Conservation (phyloP, 2,797 vertebrate species). For the Taenioides sp. region DNA sequence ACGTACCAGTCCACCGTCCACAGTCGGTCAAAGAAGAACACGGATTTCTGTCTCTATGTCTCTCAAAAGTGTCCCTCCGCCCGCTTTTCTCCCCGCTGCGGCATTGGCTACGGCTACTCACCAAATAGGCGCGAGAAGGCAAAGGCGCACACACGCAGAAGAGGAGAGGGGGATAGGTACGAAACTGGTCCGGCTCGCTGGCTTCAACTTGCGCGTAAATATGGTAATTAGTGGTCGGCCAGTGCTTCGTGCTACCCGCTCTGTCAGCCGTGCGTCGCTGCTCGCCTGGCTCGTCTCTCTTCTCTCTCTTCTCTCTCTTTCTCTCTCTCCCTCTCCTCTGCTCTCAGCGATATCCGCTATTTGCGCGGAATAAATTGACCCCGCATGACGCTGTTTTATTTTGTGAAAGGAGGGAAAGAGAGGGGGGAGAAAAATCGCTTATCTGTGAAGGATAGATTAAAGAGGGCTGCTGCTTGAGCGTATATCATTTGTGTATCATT, state of each 20-base stretch:
- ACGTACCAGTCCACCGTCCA: conserved; percentile 63
- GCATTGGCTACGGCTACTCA: conserved; percentile 62
- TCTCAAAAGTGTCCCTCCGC: conserved; percentile 64
- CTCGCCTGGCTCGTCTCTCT: neutral
- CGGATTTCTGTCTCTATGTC: conserved; percentile 43
- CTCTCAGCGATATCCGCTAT: conserved; percentile 45
- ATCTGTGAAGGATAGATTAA: conserved; percentile 45
- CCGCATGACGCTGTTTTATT: conserved; percentile 42
- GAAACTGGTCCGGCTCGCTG: conserved; percentile 52
- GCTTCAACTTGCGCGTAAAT: conserved; percentile 62
- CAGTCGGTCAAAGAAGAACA: conserved; percentile 68
- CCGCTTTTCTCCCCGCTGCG: conserved; percentile 74
- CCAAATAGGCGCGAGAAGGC: neutral
- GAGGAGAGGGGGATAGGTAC: conserved; percentile 5
- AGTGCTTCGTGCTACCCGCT: conserved; percentile 22
- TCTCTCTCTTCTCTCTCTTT: neutral
- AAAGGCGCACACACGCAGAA: neutral
- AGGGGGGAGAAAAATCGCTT: conserved; percentile 44
- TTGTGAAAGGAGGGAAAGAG: conserved; percentile 39
- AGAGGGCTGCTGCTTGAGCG: conserved; percentile 39
- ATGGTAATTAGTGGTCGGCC: conserved; percentile 57
- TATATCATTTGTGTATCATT: conserved; percentile 13
- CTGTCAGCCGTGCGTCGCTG: conserved; percentile 38
- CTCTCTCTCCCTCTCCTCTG: conserved; percentile 5
- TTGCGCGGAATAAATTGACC: conserved; percentile 55